Conservation (phyloP, 2,113 vertebrate genomes). For the Gopherus evgoodei region DNA sequence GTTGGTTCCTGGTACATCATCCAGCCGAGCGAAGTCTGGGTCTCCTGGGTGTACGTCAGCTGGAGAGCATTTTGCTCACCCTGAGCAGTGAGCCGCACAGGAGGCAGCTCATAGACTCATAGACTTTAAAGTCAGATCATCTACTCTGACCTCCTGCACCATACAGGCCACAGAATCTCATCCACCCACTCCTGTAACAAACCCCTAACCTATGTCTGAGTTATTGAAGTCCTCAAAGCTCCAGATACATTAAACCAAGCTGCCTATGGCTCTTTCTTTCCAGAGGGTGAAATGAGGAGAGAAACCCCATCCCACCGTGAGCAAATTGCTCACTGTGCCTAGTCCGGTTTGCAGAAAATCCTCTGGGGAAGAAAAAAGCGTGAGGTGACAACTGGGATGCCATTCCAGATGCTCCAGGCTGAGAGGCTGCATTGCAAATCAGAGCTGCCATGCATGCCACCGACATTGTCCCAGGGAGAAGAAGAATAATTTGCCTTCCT, state of each 20-base stretch:
- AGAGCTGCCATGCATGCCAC: background rate
- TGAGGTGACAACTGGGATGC: background rate
- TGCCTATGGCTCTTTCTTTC: too few species aligned
- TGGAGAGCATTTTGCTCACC: too few species aligned
- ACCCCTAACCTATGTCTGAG: too few species aligned
- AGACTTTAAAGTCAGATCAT: too few species aligned
- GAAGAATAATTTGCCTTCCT: background rate
- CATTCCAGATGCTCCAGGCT: background rate
- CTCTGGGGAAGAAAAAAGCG: background rate
- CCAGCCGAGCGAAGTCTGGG: too few species aligned
- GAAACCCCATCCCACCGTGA: background rate
- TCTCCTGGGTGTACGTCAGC: background rate
- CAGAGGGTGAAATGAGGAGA: background rate
- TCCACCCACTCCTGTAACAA: too few species aligned
- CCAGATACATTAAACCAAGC: too few species aligned
- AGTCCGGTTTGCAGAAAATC: background rate
- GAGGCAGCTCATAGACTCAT: too few species aligned
- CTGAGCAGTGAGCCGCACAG: background rate
- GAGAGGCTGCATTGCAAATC: background rate
- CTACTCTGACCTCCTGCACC: too few species aligned
- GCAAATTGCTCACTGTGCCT: background rate
- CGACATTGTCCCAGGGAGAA: background rate
- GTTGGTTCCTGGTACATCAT: background rate
- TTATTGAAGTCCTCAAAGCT: too few species aligned
- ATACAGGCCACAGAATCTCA: too few species aligned